Percentiles rank a stretch among this genome's conserved stretches.
Evolutionary conservation across 2,888 invertebrate genomes (phyloP).

Genomic region (Notocelia uddmanniana): DNA sequence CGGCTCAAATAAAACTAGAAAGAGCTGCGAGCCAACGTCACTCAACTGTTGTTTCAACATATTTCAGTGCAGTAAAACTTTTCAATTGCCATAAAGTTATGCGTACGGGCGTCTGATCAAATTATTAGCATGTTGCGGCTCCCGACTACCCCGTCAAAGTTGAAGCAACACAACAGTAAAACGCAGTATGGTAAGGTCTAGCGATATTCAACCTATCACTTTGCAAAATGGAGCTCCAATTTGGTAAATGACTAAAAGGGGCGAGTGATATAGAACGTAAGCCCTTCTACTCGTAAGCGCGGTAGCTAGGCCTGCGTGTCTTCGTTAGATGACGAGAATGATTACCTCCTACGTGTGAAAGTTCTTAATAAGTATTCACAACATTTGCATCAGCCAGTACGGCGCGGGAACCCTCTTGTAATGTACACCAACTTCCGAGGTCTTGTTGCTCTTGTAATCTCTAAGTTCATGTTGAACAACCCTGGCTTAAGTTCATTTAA

Average conservation of each 20-base stretch:
- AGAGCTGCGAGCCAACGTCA: constrained; percentile 55
- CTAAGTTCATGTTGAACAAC: constrained; percentile 31
- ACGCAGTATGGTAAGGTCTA: constrained; percentile 56
- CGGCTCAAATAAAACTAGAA: constrained; percentile 51
- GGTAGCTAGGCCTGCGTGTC: constrained; percentile 53
- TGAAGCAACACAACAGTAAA: constrained; percentile 55
- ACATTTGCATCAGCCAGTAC: constrained; percentile 74
- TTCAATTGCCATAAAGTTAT: constrained; percentile 78
- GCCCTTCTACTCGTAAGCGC: constrained; percentile 54
- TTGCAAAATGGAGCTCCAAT: constrained; percentile 34
- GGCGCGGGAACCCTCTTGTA: constrained; percentile 56
- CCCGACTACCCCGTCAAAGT: constrained; percentile 66
- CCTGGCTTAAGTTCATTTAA: constrained; percentile 29
- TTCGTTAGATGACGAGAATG: constrained; percentile 76
- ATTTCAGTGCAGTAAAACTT: constrained; percentile 76
- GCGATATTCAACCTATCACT: constrained; percentile 46
- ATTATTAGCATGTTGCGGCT: constrained; percentile 81
- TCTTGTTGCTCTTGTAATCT: constrained; percentile 40
- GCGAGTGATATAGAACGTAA: constrained; percentile 52
- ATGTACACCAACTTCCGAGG: constrained; percentile 66
- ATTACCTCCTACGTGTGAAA: constrained; percentile 74
- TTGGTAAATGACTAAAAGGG: constrained; percentile 44
- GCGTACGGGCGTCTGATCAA: constrained; percentile 78
- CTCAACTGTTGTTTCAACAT: constrained; percentile 63
- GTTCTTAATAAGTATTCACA: constrained; percentile 81